Evolutionary conservation across 2,888 invertebrate genomes (phyloP).

Genomic region (Sminthurides aquaticus): DNA sequence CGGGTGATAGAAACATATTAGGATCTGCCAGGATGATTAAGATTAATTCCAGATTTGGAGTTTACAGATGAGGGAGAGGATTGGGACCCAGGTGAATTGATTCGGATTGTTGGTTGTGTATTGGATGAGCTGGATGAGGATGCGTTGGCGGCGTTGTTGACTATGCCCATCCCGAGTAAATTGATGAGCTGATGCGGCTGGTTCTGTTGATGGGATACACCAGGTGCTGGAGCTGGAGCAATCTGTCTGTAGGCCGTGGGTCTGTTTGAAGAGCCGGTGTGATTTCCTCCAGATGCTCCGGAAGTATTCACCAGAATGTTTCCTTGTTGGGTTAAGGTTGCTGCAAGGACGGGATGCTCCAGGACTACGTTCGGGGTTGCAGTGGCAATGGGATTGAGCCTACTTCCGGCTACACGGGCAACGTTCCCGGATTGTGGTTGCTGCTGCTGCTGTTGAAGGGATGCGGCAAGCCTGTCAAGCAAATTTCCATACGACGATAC

Average conservation of each 20-base stretch:
- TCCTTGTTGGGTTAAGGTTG: conserved; percentile 32
- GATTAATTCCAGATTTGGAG: neutral
- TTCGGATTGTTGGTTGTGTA: conserved; percentile 30
- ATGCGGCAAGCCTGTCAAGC: conserved; percentile 38
- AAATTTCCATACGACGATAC: conserved; percentile 34
- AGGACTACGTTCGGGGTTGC: conserved; percentile 39
- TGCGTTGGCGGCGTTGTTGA: conserved; percentile 23
- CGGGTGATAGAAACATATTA: too few species aligned
- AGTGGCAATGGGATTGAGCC: conserved; percentile 38
- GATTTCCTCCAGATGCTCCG: neutral
- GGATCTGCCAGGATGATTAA: neutral
- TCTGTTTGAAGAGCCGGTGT: conserved; percentile 15
- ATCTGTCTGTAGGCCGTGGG: conserved; percentile 38
- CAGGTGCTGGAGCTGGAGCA: conserved; percentile 37
- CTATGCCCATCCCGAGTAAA: conserved; percentile 30
- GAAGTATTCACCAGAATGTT: conserved; percentile 12
- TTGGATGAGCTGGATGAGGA: too few species aligned
- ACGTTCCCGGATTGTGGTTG: conserved; percentile 2
- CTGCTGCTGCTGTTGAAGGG: conserved; percentile 24
- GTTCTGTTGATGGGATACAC: conserved; percentile 17
- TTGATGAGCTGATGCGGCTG: conserved; percentile 36
- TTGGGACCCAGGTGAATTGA: conserved; percentile 16
- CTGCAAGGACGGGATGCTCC: conserved; percentile 37
- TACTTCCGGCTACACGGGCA: conserved; percentile 20
- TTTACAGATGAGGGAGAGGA: neutral